Conservation (phyloP, 2,888 invertebrate species). For the Eupithecia subfuscata region DNA sequence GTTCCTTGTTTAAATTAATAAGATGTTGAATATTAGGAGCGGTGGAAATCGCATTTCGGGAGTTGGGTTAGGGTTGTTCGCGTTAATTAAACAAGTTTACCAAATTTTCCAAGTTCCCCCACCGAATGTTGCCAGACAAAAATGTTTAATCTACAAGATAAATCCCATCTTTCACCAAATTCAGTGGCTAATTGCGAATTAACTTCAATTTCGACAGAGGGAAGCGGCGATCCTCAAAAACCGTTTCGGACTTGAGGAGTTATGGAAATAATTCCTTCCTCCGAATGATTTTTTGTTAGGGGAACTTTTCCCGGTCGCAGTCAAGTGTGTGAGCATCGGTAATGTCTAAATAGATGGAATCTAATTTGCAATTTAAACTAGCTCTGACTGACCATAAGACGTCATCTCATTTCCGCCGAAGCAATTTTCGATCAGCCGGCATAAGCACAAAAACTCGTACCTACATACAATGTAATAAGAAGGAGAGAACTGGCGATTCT, state of each 20-base stretch:
- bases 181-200: conserved; percentile 47
- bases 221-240: conserved; percentile 33
- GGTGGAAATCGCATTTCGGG: conserved; percentile 34
- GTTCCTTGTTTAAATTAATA: conserved; percentile 26
- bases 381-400: conserved; percentile 31
- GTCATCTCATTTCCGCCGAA: conserved; percentile 41
- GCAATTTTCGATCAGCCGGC: conserved; percentile 35
- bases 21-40: conserved; percentile 30
- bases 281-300: conserved; percentile 40
- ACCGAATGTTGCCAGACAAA: conserved; percentile 45
- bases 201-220: conserved; percentile 40
- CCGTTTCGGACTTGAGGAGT: conserved; percentile 28
- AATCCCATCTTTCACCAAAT: conserved; percentile 42
- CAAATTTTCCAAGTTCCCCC: conserved; percentile 44
- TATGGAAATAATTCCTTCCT: conserved; percentile 39
- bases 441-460: conserved; percentile 48
- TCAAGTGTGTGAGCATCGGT: conserved; percentile 43
- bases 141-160: conserved; percentile 44
- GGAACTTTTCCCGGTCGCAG: conserved; percentile 43
- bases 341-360: conserved; percentile 45
- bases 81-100: conserved; percentile 49
- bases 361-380: conserved; percentile 46
- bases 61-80: conserved; percentile 43
- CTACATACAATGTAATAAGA: conserved; percentile 49
- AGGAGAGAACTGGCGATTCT: conserved; percentile 56